Base-by-base conservation (phyloP, 2,888 invertebrate species). In the Cordilura impudica region DNA sequence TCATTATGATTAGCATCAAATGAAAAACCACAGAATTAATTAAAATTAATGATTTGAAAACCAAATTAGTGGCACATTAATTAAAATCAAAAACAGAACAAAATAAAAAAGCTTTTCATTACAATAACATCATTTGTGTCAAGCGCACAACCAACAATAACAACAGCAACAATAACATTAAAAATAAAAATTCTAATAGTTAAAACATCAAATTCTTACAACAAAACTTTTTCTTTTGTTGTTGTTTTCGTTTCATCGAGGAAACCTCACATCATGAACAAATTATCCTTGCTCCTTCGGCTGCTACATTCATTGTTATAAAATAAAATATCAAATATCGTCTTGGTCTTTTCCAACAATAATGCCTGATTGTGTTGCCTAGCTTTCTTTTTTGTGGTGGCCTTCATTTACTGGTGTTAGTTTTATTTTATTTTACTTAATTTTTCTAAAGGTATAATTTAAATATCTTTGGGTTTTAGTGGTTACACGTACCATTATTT, bases 11-110 rank as follows among this genome's bases (percentile, higher is more conserved):
- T 72, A 69, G 79, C 79, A 79, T 79, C 71, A 75, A 78, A 74
- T 71, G 60, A 72, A 79, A 72, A 71, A 63, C 74, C 66, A 67
- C 63, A 71, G 63, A 75, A 79, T 79, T 79, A 79, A 79, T 79
- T 79, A 79, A 79, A 79, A 79, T 79, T 79, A 79, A 79, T 79
- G 79, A 79, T 79, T 79, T 79, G 75, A 79, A 79, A 79, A 79
- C 79, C 75, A 75, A 79, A 79, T 75, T 79, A 75, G 79, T 79
- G 71, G 79, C 71, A 72, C 66, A 75, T 79, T 72, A 75, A 72
- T 71, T 67, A 75, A 72, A 75, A 66, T 45, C 21, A 14, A 1
- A n/a, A 49, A 14, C 18, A 54, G 29, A 47, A 47, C 2, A 12
- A 16, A 12, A 45, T 16, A 4, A 31, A 53, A 43, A 26, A 23